Evolutionary conservation across 2,888 invertebrate genomes (phyloP), one percentile per base, ranked within the genome.

Genomic region (Metalampra italica): DNA sequence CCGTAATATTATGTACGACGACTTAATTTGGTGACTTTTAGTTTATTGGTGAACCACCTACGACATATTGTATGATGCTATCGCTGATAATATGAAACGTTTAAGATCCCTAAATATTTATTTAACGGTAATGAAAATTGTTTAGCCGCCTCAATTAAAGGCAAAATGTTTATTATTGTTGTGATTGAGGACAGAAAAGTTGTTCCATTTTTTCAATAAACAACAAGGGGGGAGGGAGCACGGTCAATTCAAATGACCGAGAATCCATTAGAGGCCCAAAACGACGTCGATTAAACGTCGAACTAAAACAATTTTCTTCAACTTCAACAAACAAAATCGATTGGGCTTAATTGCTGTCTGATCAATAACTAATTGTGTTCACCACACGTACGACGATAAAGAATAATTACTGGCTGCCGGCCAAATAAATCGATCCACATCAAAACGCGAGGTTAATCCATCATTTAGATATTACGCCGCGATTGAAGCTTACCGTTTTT

Each of bases 281-380:
- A 82, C 82, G 72, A 66, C 68, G 76, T 63, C 83, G 80, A 82
- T 85, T 87, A 84, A 85, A 81, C 77, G 70, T 71, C 69, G 70
- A 82, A 85, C 82, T 81, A 85, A 89, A 89, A 88, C 88, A 87
- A 89, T 89, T 89, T 87, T 78, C 86, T 84, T 78, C 83, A 84
- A 87, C 85, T 89, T 85, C 83, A 85, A 87, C 86, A 87, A 86
- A 86, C 87, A 87, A 81, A 86, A 88, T 86, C 88, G 87, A 89
- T 86, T 84, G 81, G 73, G 72, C 81, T 85, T 89, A 88, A 88
- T 89, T 88, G 88, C 79, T 67, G 78, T 55, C 78, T 86, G 87
- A 88, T 89, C 89, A 89, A 89, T 88, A 89, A 87, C 86, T 89
- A 88, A 89, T 89, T 88, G 88, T 86, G 83, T 82, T 81, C 83